Conservation (phyloP, 2,888 invertebrate genomes). For the Caenorhabditis macrosperma region DNA sequence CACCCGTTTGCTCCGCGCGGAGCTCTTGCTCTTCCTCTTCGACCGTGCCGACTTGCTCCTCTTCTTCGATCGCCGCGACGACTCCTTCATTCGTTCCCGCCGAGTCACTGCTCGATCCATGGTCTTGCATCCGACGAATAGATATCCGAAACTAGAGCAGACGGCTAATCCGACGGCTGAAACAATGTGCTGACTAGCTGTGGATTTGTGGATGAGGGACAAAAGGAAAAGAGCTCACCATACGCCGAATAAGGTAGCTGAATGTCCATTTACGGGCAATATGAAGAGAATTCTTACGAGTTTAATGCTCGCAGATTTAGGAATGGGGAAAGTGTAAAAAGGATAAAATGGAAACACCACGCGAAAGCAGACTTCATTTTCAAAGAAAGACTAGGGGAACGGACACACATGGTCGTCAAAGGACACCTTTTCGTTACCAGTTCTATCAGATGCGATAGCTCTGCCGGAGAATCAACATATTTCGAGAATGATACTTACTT, state of each 20-base stretch:
- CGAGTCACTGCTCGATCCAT: slow-evolving; percentile 27
- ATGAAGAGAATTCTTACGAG: slow-evolving; percentile 14
- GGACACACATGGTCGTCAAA: too few relatives aligned
- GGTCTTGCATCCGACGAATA: slow-evolving; percentile 22
- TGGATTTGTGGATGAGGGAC: neutral
- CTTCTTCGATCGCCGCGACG: slow-evolving; percentile 20
- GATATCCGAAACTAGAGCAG: slow-evolving; percentile 7
- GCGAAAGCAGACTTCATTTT: too few relatives aligned
- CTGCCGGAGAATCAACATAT: too few relatives aligned
- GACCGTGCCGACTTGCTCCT: slow-evolving; percentile 2
- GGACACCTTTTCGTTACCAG: too few relatives aligned
- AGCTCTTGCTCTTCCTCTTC: slow-evolving; percentile 1
- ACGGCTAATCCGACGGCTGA: slow-evolving; percentile 20
- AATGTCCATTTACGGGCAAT: slow-evolving; percentile 26
- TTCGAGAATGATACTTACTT: too few relatives aligned
- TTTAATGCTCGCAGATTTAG: slow-evolving; percentile 7
- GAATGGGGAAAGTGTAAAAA: neutral
- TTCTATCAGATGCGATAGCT: too few relatives aligned
- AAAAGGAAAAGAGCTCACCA: slow-evolving; percentile 22
- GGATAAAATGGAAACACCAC: neutral
- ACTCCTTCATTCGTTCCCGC: slow-evolving; percentile 14
- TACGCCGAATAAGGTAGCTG: slow-evolving; percentile 8
- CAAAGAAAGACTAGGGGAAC: too few relatives aligned
- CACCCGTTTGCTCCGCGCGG: neutral
- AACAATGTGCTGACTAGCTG: neutral